Base-by-base conservation (phyloP, 2,888 invertebrate genomes). In the Paralinhomoeus sp. region DNA sequence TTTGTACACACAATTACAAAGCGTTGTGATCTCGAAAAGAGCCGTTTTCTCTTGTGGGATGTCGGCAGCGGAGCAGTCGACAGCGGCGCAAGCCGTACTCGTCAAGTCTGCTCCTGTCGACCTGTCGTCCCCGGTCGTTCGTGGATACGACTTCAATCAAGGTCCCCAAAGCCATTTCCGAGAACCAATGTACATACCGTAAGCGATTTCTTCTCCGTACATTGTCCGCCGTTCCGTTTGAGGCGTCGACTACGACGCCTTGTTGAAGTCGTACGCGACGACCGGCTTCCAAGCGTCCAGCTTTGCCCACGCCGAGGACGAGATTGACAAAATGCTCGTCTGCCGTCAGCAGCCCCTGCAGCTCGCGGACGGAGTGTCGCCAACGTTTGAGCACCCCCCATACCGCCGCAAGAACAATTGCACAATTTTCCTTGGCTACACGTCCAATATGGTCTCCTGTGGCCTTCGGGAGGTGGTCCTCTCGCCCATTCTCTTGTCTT, bases 401-500 rank as follows among this genome's bases (percentile, higher is more conserved):
- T 27, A 27, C 27, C 5, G 27, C 27, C 5, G 27, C 5, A 27
- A 27, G 31, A 61, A 58, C 46, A 61, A 58, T 13, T 93, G 93
- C 60, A 91, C 93, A 2, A 80, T 97, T 59, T 99, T 97, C 65
- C 67, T 97, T 49, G 89, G 91, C 2, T 97, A 78, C 61, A 97
- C 97, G 1, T 93, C 93, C 0, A 99, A 97, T 65, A 76, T 97
- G 72, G 80, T 85, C 27, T 93, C 93, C 0, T 80, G 82, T 43
- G 97, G 97, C 2, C 67, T 93, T 46, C 69, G 97, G 48, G 97
- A 99, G 58, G 57, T 56, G 18, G 9, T 12, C n/a, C n/a, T 35
- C 34, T 18, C 2, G 33, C n/a, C 9, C 5, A 5, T n/a, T n/a
- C 5, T 17, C 5, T 5, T 35, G n/a, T n/a, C 35, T n/a, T n/a